Evolutionary conservation across 2,797 vertebrate genomes (phyloP).

Genomic region (Malurus splendens): DNA sequence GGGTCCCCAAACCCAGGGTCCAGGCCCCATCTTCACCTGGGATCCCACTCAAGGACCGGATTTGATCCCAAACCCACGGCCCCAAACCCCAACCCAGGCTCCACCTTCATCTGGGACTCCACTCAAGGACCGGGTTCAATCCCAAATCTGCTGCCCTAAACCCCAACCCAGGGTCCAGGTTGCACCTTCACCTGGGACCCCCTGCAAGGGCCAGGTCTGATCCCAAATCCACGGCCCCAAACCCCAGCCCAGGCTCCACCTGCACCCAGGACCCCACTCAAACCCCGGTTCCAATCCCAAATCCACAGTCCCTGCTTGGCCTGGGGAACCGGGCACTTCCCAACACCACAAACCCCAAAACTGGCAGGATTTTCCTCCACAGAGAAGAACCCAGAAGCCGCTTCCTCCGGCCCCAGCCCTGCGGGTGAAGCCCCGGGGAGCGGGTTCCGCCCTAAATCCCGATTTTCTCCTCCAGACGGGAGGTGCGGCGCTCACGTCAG

Average conservation of each 20-base stretch:
- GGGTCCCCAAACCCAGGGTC: fast-evolving
- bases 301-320: fast-evolving
- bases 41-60: fast-evolving
- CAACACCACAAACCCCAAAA: fast-evolving
- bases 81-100: no score
- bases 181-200: no score
- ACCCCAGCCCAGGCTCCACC: no score
- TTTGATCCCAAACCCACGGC: fast-evolving
- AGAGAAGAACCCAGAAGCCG: fast-evolving
- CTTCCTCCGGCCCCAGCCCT: neutral
- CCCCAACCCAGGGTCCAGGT: no score
- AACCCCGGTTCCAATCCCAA: fast-evolving
- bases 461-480: neutral
- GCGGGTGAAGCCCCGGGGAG: neutral
- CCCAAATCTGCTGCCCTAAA: no score
- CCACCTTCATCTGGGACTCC: no score
- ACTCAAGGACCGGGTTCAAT: no score
- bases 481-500: neutral
- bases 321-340: fast-evolving
- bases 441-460: neutral
- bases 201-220: no score
- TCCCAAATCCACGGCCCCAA: no score
- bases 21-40: fast-evolving
- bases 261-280: fast-evolving
- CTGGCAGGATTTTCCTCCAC: neutral